A percentile compares a stretch with the other conserved stretches of the same genome.
Conservation (phyloP, 2,888 invertebrate species). For the Serripes groenlandicus region DNA sequence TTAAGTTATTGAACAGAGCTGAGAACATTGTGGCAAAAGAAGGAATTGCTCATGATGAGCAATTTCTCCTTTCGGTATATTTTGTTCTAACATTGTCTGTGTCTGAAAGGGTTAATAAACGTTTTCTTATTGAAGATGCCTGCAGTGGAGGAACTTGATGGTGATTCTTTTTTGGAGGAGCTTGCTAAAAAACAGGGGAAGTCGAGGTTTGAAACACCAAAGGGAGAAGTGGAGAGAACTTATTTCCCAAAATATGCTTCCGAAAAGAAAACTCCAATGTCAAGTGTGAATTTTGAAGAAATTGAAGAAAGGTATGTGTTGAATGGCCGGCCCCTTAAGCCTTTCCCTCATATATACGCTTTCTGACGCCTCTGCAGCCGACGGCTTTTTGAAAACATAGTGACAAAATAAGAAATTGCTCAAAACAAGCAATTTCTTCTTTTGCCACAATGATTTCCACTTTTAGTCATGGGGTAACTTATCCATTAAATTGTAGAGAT, state of each 20-base stretch:
- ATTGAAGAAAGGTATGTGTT: constrained; percentile 50
- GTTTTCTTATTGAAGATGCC: not conserved
- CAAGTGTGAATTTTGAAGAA: constrained; percentile 35
- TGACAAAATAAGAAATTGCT: not conserved
- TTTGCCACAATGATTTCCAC: not conserved
- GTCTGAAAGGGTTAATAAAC: no score
- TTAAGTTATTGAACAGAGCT: no score
- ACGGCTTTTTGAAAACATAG: no score
- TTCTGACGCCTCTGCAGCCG: no score
- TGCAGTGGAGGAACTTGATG: constrained; percentile 21
- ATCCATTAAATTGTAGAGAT: not conserved
- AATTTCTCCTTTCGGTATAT: no score
- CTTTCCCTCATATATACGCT: no score
- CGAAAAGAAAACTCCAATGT: constrained; percentile 67
- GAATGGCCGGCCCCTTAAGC: no score
- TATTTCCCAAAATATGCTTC: constrained; percentile 46
- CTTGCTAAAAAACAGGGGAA: constrained; percentile 61
- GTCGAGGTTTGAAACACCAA: constrained; percentile 55
- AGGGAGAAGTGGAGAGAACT: not conserved
- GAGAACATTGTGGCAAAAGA: no score
- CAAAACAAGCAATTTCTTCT: not conserved
- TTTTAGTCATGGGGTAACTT: not conserved
- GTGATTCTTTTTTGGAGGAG: constrained; percentile 67
- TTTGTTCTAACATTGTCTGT: no score
- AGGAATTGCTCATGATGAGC: no score